Conservation (phyloP, 1,140 invertebrate species). For the Oscheius sp. region DNA sequence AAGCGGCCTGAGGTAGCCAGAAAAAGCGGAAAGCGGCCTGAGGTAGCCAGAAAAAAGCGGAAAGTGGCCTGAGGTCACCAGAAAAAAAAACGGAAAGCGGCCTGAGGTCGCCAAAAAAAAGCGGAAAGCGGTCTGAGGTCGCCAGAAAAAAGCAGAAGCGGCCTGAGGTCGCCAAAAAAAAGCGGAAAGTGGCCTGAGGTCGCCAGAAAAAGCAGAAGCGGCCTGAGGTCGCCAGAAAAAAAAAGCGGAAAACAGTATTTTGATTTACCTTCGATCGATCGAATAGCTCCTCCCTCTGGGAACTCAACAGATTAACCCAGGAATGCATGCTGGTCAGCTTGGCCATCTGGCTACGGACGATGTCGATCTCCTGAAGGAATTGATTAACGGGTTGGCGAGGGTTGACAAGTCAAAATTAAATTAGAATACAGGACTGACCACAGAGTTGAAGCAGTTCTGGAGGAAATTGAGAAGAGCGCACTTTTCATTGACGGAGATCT, state of each 20-base stretch:
- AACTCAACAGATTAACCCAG: slow-evolving; percentile 79
- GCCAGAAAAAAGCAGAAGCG: no score
- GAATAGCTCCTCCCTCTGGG: slow-evolving; percentile 21
- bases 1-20: no score
- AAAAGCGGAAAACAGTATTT: not conserved
- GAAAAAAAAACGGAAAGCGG: no score
- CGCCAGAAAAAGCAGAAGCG: no score
- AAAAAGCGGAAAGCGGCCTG: no score
- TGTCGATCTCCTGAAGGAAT: slow-evolving; percentile 76
- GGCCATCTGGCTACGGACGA: slow-evolving; percentile 88
- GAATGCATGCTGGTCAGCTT: slow-evolving; percentile 85
- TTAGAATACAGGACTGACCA: slow-evolving; percentile 60
- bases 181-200: no score
- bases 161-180: no score
- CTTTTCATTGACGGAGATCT: slow-evolving; percentile 69
- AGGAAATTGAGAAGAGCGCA: slow-evolving; percentile 83
- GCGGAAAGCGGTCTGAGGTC: no score
- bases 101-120: no score
- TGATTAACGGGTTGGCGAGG: slow-evolving; percentile 6
- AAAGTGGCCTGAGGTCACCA: no score
- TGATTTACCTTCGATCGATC: not conserved
- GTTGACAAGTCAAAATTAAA: slow-evolving; percentile 39
- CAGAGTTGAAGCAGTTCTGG: slow-evolving; percentile 90
- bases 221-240: no score
- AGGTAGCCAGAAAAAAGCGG: no score